phyloP scores from a whole-genome alignment of 2,888 invertebrate genomes.

The Colletes collaris region DNA sequence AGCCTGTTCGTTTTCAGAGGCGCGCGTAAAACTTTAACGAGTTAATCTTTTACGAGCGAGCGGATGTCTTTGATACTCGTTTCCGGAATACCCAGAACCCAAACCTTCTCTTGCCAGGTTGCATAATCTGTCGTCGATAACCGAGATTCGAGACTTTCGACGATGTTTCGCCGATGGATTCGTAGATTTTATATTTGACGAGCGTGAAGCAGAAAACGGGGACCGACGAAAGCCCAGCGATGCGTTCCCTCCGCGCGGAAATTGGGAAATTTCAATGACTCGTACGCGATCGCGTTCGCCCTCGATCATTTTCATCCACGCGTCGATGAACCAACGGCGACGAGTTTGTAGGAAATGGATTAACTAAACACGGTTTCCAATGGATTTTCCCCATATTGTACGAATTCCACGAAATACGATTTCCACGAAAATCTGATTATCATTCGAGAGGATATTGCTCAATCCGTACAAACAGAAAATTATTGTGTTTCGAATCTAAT shows the following conservation, averaged over 20 bases:
- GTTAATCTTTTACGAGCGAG: constrained; percentile 53
- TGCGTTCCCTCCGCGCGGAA: constrained; percentile 50
- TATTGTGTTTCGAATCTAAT: no score
- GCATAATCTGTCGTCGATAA: constrained; percentile 39
- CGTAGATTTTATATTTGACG: constrained; percentile 70
- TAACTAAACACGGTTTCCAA: constrained; percentile 2
- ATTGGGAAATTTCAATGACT: constrained; percentile 65
- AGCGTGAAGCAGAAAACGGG: constrained; percentile 69
- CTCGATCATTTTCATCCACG: constrained; percentile 30
- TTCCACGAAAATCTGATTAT: no score
- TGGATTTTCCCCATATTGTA: background rate
- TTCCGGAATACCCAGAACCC: constrained; percentile 26
- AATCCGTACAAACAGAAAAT: no score
- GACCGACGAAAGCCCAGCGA: constrained; percentile 55
- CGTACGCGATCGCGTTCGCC: constrained; percentile 17
- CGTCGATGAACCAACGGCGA: background rate
- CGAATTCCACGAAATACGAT: no score
- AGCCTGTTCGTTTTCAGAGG: constrained; percentile 36
- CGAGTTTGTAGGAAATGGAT: constrained; percentile 6
- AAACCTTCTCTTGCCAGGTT: background rate
- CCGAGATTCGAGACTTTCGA: background rate
- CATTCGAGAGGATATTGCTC: no score
- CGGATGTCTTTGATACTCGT: constrained; percentile 22
- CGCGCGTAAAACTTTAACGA: constrained; percentile 57
- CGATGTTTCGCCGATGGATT: constrained; percentile 33